Base-by-base conservation (phyloP, 2,113 vertebrate species). In the Onychostoma macrolepis region DNA sequence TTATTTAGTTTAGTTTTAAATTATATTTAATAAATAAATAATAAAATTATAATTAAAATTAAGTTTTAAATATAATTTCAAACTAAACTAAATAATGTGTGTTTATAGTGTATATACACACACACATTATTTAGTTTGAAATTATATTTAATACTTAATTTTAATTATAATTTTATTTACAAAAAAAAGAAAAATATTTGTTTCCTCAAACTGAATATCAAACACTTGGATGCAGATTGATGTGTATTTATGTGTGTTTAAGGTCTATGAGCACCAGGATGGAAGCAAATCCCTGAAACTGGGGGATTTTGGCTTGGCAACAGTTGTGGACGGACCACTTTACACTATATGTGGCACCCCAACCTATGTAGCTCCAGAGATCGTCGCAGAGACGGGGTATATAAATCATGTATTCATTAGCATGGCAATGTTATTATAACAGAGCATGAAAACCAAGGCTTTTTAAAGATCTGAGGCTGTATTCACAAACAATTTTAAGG, bases 321-420 rank as follows among this genome's bases (percentile, higher is more conserved):
- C 97, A 0, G 93, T 99, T 43, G 97, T 98, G 17, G 97, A 99
- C 8, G 98, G 97, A 43, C 97, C 96, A 63, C 94, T 99, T 24
- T 98, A 96, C 76, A 97, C 96, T 2, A 97, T 99, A 75, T 99
- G 98, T 91, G 98, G 98, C 43, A 99, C 98, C 1, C 98, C 98
- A 4, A 99, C 98, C 30, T 99, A 99, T 28, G 98, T 99, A 90
- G 97, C 98, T 88, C 98, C 98, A 76, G 98, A 99, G 92, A 99
- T 99, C 90, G 96, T 99, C 0, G 96, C 98, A 77, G 98, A 99
- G 94, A 97, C 95, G 1, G 98, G 98, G 98, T 99, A 94, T 96
- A 93, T 85, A 50, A 5, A 50, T 50, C 15, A 78, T 19, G 26
- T 12, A 19, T 24, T 6, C 1, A 15, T 33, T 36, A n/a, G 12